Percentiles rank a stretch among this genome's conserved stretches.
Conservation (phyloP, 2,888 invertebrate species). For the Ferdinandea cuprea region DNA sequence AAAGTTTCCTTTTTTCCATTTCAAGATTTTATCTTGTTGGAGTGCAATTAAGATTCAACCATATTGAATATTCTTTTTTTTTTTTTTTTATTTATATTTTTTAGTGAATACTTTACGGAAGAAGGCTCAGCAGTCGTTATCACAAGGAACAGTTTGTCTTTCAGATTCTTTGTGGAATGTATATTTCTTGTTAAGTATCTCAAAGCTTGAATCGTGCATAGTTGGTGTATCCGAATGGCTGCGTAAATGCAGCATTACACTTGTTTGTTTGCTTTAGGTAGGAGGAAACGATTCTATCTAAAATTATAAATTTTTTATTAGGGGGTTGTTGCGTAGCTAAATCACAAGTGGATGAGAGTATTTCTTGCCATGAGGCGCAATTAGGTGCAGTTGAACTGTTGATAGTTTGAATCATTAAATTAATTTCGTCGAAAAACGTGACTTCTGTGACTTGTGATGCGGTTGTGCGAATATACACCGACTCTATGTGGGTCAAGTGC, state of each 20-base stretch:
- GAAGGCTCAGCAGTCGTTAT: slow-evolving; percentile 30
- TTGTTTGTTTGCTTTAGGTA: slow-evolving; percentile 26
- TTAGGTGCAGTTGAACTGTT: slow-evolving; percentile 44
- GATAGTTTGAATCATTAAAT: slow-evolving; percentile 60
- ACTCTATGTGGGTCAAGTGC: slow-evolving; percentile 71
- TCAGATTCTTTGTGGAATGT: slow-evolving; percentile 41
- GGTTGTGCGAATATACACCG: slow-evolving; percentile 50
- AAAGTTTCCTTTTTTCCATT: slow-evolving; percentile 38
- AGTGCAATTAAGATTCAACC: slow-evolving; percentile 65
- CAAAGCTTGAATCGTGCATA: slow-evolving; percentile 36
- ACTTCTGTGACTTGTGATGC: slow-evolving; percentile 56
- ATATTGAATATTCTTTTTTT: slow-evolving; percentile 53
- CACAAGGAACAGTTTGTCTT: slow-evolving; percentile 26
- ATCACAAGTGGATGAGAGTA: slow-evolving; percentile 46
- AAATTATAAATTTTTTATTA: slow-evolving; percentile 51
- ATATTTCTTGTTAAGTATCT: slow-evolving; percentile 20
- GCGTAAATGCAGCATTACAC: slow-evolving; percentile 36
- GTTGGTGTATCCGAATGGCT: slow-evolving; percentile 45
- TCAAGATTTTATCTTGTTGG: slow-evolving; percentile 60
- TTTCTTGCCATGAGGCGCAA: background rate
- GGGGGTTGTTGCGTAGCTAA: slow-evolving; percentile 40
- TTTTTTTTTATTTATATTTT: too few relatives aligned
- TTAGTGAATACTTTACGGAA: slow-evolving; percentile 19
- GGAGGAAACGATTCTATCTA: slow-evolving; percentile 25
- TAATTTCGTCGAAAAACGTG: slow-evolving; percentile 70